Conservation (phyloP, 2,888 invertebrate genomes). For the Eupeodes luniger region DNA sequence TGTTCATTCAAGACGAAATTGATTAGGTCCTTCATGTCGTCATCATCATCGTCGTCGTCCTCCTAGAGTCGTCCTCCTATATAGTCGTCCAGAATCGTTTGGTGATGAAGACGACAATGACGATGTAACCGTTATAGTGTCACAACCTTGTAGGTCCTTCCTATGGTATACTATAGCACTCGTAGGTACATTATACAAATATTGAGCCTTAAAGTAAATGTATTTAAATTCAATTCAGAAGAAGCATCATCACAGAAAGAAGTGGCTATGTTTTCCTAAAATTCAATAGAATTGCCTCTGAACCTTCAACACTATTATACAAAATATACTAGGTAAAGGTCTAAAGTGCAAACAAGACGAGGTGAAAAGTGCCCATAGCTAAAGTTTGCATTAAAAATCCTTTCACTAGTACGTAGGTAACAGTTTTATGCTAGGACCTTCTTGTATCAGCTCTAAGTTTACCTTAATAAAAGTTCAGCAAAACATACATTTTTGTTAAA, state of each 20-base stretch:
- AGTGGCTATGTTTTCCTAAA: slow-evolving; percentile 32
- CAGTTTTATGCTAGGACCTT: neutral
- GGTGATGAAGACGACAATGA: slow-evolving; percentile 42
- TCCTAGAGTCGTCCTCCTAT: too few relatives aligned
- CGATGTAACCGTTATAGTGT: neutral
- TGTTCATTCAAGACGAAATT: slow-evolving; percentile 65
- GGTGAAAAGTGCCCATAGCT: slow-evolving; percentile 10
- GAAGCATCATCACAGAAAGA: neutral
- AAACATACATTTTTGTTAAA: slow-evolving; percentile 18
- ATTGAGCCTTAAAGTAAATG: slow-evolving; percentile 35
- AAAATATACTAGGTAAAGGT: too few relatives aligned
- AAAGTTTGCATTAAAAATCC: slow-evolving; percentile 1
- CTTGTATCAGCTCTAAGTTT: neutral
- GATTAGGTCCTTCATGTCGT: slow-evolving; percentile 66
- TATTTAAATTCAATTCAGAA: slow-evolving; percentile 68
- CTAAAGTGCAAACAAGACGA: slow-evolving; percentile 35
- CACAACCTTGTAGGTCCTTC: neutral
- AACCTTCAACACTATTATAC: neutral
- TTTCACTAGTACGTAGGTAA: neutral
- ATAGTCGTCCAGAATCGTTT: slow-evolving; percentile 45
- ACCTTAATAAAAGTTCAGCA: neutral
- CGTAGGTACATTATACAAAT: neutral
- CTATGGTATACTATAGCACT: too few relatives aligned
- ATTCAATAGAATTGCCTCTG: slow-evolving; percentile 55
- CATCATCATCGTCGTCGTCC: too few relatives aligned